Evolutionary conservation across 2,888 invertebrate genomes (phyloP), one percentile per base, ranked within the genome.

Genomic region (Opisthograptis luteolata): DNA sequence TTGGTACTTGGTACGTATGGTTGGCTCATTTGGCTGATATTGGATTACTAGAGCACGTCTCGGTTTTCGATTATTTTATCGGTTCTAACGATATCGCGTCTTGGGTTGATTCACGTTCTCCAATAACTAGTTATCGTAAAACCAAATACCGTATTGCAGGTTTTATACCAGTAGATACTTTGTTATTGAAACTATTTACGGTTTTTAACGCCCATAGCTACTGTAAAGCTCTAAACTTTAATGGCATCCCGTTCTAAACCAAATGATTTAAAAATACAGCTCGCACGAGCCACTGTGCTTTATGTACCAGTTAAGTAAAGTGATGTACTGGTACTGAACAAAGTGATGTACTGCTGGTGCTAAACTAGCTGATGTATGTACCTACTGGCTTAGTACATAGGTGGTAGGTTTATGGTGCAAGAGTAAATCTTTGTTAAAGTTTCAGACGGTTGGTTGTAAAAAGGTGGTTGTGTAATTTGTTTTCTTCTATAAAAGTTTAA

Each of bases 321-420:
- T 31, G 31, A 41, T 32, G 17, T 25, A 32, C 32, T 8, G 19
- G 13, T 43, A 22, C 42, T 24, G 9, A 22, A 9, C n/a, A 19
- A 19, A 62, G 60, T 57, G 57, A 62, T 58, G 47, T 49, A 62
- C 51, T 43, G 48, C 20, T n/a, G 14, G 14, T 28, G n/a, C n/a
- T n/a, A n/a, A n/a, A 28, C 13, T 6, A 25, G 32, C 27, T 42
- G n/a, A n/a, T n/a, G n/a, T n/a, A n/a, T n/a, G n/a, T n/a, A 7
- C 27, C n/a, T 10, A 15, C 6, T n/a, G 39, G 36, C 10, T 15
- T 47, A 2, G n/a, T n/a, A n/a, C n/a, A n/a, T 19, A 27, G 15
- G 25, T 35, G 46, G 42, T 4, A 25, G 22, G 15, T 46, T 36
- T 24, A 31, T 17, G 5, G 20, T n/a, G 4, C 14, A 13, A n/a